Base-by-base conservation (phyloP, 2,113 vertebrate genomes). In the Apistogramma diplotaenia region DNA sequence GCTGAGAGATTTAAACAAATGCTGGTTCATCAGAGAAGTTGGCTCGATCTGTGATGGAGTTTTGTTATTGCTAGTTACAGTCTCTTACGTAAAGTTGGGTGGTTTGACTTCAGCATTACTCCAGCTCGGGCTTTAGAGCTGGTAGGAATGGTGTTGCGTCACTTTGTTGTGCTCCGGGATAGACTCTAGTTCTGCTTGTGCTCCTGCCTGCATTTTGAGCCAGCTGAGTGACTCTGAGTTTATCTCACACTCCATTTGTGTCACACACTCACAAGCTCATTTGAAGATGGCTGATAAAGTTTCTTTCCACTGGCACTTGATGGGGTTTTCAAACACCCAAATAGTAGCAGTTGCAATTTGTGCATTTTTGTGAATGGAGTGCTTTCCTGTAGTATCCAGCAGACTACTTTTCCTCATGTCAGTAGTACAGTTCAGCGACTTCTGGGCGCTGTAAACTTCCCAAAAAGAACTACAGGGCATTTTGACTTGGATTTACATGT, bases 221-320 rank as follows among this genome's bases (percentile, higher is more conserved):
- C 55, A 79, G 62, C 40, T 9, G 40, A 78, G 59, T 51, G 59
- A 82, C 60, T 56, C 56, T 76, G 61, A 78, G 35, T 51, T 82
- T 89, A 84, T 92, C 87, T 85, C 72, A 19, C 58, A 56, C 81
- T 81, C 72, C 37, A 74, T 81, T 77, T 57, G 33, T n/a, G 46
- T 3, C 60, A 53, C 33, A 27, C 35, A 71, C 82, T 59, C 84
- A 55, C n/a, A 49, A 16, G 53, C 55, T 29, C 53, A 46, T 65
- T 85, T 71, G 21, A 85, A 77, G 76, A 84, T 85, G 67, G 35
- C 29, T 60, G 81, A 83, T 84, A 25, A 57, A 9, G 58, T 51
- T 81, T 75, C 55, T 79, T 57, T 33, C 71, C 51, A 71, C 4
- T 77, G 29, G 37, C 51, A 18, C 67, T 80, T 13, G 11, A 60